phyloP scores from a whole-genome alignment of 2,888 invertebrate genomes.

The Lithophane leautieri region DNA sequence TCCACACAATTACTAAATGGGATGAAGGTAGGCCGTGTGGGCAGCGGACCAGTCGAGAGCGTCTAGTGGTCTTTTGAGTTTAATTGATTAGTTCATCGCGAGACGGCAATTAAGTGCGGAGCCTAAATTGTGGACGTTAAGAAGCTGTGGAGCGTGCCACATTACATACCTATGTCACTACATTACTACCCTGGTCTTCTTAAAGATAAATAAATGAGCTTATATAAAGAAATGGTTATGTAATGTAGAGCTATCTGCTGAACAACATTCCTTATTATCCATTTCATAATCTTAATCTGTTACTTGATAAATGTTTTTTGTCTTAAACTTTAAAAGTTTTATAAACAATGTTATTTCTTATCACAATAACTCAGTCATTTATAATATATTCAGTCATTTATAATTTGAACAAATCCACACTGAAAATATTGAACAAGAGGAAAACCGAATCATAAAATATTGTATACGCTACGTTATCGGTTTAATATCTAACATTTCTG shows the following conservation, averaged over 20 bases:
- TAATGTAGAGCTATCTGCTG: background rate
- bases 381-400: too few species aligned
- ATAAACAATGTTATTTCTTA: background rate
- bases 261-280: background rate
- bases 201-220: background rate
- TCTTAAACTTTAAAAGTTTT: background rate
- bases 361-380: too few species aligned
- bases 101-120: conserved; percentile 20
- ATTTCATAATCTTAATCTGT: background rate
- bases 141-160: too few species aligned
- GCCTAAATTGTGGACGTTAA: background rate
- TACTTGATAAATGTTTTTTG: background rate
- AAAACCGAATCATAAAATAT: background rate
- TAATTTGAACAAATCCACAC: background rate
- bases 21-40: conserved; percentile 30
- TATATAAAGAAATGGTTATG: too few species aligned
- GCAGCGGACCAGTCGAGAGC: conserved; percentile 3
- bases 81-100: conserved; percentile 56
- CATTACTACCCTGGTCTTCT: background rate
- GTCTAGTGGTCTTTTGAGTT: conserved; percentile 42
- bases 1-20: conserved; percentile 64
- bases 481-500: background rate
- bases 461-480: background rate
- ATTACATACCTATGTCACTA: background rate
- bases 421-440: background rate